phyloP scores from a whole-genome alignment of 2,113 vertebrate species.

The Neotoma lepida region DNA sequence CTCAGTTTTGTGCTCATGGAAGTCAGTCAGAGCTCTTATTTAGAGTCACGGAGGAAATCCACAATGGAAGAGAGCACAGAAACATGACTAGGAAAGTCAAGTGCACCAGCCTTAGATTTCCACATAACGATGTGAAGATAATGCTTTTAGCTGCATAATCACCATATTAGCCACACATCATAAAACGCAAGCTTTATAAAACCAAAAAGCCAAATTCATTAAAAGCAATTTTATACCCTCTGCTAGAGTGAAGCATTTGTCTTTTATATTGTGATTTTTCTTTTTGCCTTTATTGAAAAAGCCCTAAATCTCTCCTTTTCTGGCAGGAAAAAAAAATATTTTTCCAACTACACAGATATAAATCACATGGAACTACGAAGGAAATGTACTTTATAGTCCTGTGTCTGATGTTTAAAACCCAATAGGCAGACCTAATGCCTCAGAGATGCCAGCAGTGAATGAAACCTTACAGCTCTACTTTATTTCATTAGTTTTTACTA shows the following conservation, averaged over 20 bases:
- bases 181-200: conserved; percentile 84
- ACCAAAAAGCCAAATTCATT: conserved; percentile 82
- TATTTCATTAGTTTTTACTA: conserved; percentile 46
- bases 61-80: conserved; percentile 78
- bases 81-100: conserved; percentile 80
- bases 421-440: conserved; percentile 34
- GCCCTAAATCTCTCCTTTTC: conserved; percentile 41
- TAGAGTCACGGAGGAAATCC: conserved; percentile 87
- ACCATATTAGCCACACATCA: conserved; percentile 83
- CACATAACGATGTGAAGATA: conserved; percentile 87
- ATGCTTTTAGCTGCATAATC: conserved; percentile 86
- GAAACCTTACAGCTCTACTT: conserved; percentile 2
- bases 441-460: conserved; percentile 31
- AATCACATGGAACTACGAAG: conserved; percentile 40
- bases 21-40: conserved; percentile 87
- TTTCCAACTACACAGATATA: conserved; percentile 53
- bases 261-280: conserved; percentile 63
- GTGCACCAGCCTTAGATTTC: conserved; percentile 83
- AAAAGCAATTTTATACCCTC: conserved; percentile 78
- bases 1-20: conserved; percentile 86
- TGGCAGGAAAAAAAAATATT: background rate
- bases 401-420: conserved; percentile 29
- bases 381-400: conserved; percentile 12
- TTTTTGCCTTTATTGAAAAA: conserved; percentile 71
- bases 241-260: conserved; percentile 65